Base-by-base conservation (phyloP, 2,888 invertebrate genomes). In the Phlogophora meticulosa region DNA sequence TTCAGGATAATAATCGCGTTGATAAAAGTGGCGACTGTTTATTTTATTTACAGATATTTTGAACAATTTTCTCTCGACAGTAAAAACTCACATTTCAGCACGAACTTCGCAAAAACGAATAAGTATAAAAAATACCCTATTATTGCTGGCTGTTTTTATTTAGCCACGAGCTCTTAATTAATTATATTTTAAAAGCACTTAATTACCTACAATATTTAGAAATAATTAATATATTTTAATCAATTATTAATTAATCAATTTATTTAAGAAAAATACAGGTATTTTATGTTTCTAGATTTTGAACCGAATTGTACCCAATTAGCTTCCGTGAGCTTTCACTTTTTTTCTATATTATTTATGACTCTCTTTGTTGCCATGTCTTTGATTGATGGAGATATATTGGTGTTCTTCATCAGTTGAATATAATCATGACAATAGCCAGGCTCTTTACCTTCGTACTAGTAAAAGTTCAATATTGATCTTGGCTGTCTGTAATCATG, bases 291-390 rank as follows among this genome's bases (percentile, higher is more conserved):
- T 51, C 45, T 48, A 32, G 9, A 24, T 46, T 68, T 62, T 83
- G 5, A 4, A 28, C 28, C 28, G 28, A 28, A 28, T 28, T 77
- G 74, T 60, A 49, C 42, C 74, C 80, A 84, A 84, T 84, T 82
- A 84, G 64, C 62, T 70, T 65, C 61, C 67, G 74, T 74, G 80
- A 78, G 77, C 84, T 86, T 87, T 87, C 86, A 82, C 84, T 75
- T 80, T 28, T n/a, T 72, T 66, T 69, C 58, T 20, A 58, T 69
- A 75, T 75, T 65, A 72, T 80, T 70, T 75, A 72, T 72, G 40
- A 56, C 48, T 36, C 38, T 60, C 62, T 75, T 79, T 81, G 74
- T 76, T 81, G 62, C 68, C 40, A 40, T 52, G 52, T 53, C 34
- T 59, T 75, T 74, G 65, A 75, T 78, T 64, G 52, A 76, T 65